Base-by-base conservation (phyloP, 1,140 invertebrate species). In the Philotrypesis tridentata region DNA sequence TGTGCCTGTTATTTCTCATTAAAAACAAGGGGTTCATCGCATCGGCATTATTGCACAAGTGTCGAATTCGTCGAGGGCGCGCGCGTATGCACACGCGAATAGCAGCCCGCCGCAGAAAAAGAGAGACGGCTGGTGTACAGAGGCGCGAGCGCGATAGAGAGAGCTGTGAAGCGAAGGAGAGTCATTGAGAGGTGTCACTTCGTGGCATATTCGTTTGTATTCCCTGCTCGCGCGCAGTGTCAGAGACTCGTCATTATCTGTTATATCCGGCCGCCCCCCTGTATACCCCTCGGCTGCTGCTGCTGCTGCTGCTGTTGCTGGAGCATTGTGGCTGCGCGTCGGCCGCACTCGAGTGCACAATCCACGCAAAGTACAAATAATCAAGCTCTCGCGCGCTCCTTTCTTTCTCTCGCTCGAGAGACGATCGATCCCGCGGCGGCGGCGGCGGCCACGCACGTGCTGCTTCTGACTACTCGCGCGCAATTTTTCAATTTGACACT, bases 151-250 rank as follows among this genome's bases (percentile, higher is more conserved):
- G 84, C 84, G 85, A 82, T 85, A 85, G 84, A 83, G 84, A 82
- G 85, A 43, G 83, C 25, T 27, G 65, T 14, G 40, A 55, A 71
- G 65, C 83, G 80, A 85, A 85, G 78, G 87, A 92, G 91, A 88
- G 87, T 88, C 90, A 91, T 92, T 91, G 90, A 91, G 89, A 92
- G 91, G 91, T 91, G 91, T 92, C 90, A 92, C 89, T 90, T 92
- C 90, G 90, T 92, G 90, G 90, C 86, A 91, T 91, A 91, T 91
- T 91, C 90, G 90, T 91, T 91, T 91, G 90, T 91, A 88, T 89
- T 90, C 90, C 87, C 84, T n/a, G 80, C 25, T 21, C n/a, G 29
- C 6, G 1, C 5, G n/a, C n/a, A 65, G 63, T 25, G 68, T 87
- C 86, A 87, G 86, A 87, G 86, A 87, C 89, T 89, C 89, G 89